Base-by-base conservation (phyloP, 2,888 invertebrate species). In the Polymixis lichenea region DNA sequence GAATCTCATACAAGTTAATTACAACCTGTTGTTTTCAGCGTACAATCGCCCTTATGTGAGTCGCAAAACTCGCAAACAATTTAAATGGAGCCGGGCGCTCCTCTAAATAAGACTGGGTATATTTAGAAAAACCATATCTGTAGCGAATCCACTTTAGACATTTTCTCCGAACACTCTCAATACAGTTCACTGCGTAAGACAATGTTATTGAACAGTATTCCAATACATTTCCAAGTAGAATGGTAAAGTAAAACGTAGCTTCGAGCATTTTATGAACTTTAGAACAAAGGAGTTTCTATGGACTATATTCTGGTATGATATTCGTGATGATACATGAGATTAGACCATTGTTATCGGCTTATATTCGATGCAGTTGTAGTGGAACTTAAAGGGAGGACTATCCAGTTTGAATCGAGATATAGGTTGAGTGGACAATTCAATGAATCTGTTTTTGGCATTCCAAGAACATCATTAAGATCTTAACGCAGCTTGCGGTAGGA, bases 1-100 rank as follows among this genome's bases (percentile, higher is more conserved):
- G 82, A 82, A 84, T 71, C 70, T 84, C 80, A 80, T 84, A 68
- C 81, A 84, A 82, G 80, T 82, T 82, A 82, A 82, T 84, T 80
- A 82, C 58, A 67, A 84, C 65, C 66, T 67, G 84, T 74, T 84
- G 66, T 82, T 80, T 82, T 56, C 79, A 66, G 32, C 46, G 65
- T 56, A 66, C 60, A 78, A 65, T 56, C 78, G 51, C 46, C 46
- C 71, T 77, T 71, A 83, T 66, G 70, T 71, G 51, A 66, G 66
- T 66, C 71, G 66, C 78, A 66, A 84, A 84, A 65, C 77, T 77
- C 19, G 53, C 62, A 69, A 69, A 80, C 66, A 74, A 74, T 81
- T 81, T 80, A 74, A 66, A 66, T 74, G 25, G 17, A 68, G 49
- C 46, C 49, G 32, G 65, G 51, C 38, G 53, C 68, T 67, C 15